These are phyloP conservation scores for Berghia stephanieae DNA, from an alignment of 1,140 invertebrate species.

Conservation along the genomic window DNA sequence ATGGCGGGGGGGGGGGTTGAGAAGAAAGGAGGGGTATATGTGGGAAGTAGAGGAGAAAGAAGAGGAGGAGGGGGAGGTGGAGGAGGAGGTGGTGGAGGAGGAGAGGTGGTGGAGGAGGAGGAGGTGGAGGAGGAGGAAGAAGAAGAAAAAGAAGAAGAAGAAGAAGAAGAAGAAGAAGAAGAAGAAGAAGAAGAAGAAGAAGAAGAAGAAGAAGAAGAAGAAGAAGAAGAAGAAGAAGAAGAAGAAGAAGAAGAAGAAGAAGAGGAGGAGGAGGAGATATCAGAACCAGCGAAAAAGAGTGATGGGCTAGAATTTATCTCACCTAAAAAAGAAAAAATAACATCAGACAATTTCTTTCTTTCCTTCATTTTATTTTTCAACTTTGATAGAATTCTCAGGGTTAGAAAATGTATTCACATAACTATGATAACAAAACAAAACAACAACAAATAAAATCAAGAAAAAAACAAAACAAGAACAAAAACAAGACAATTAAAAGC, in stretches of 20 bases:
- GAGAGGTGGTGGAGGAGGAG: no score
- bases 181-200: neutral
- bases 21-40: no score
- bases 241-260: neutral
- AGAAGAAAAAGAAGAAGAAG: neutral
- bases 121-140: neutral
- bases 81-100: neutral
- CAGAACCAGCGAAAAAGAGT: neutral
- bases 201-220: neutral
- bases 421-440: no score
- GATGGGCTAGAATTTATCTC: neutral
- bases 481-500: no score
- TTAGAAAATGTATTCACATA: no score
- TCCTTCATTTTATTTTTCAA: no score
- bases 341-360: neutral
- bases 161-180: neutral
- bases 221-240: neutral
- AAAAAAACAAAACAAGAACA: no score
- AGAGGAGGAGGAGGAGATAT: neutral
- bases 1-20: no score
- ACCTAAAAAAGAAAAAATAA: neutral
- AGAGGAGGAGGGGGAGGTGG: no score
- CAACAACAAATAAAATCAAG: no score
- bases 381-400: no score
- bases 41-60: no score